These are phyloP conservation scores for Physeter macrocephalus DNA, from an alignment of 2,113 vertebrate species.

Conservation along the genomic window DNA sequence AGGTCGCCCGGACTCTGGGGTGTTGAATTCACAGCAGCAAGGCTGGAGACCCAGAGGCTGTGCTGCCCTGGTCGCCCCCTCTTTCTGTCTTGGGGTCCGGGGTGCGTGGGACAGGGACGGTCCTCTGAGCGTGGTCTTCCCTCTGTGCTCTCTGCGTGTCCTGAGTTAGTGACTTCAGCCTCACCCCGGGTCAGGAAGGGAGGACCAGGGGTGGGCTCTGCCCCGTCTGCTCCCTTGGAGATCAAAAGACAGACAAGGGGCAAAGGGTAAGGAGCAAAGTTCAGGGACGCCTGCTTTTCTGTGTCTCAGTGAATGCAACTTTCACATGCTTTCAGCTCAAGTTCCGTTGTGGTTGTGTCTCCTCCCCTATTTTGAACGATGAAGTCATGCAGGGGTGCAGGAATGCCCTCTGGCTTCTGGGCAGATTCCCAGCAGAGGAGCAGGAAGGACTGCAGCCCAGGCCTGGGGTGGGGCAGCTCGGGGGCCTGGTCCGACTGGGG, in stretches of 20 bases:
- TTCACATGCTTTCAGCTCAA: conserved; percentile 4
- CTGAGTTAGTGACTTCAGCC: not conserved
- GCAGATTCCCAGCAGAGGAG: not conserved
- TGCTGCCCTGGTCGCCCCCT: not conserved
- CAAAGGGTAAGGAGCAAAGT: not conserved
- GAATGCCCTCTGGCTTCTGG: not conserved
- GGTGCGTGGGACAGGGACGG: not conserved
- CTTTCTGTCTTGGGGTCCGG: no score
- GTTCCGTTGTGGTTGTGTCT: not conserved
- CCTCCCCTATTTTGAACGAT: not conserved
- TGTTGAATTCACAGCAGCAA: not conserved
- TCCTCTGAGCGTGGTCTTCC: not conserved
- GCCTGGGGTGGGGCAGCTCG: not conserved
- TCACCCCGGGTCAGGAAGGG: conserved; percentile 11
- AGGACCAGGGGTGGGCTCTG: not conserved
- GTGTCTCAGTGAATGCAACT: conserved; percentile 21
- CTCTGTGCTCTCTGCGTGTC: not conserved
- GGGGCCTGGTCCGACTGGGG: no score
- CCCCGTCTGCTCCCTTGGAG: not conserved
- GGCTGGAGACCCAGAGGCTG: not conserved
- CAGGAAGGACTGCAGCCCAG: not conserved
- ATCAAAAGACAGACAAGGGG: not conserved
- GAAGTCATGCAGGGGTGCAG: not conserved
- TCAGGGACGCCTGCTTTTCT: conserved; percentile 40
- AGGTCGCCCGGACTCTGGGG: rapidly evolving